Evolutionary conservation across 1,140 invertebrate genomes (phyloP), one percentile per base, ranked within the genome.

Genomic region (Zaprionus lachaisei): DNA sequence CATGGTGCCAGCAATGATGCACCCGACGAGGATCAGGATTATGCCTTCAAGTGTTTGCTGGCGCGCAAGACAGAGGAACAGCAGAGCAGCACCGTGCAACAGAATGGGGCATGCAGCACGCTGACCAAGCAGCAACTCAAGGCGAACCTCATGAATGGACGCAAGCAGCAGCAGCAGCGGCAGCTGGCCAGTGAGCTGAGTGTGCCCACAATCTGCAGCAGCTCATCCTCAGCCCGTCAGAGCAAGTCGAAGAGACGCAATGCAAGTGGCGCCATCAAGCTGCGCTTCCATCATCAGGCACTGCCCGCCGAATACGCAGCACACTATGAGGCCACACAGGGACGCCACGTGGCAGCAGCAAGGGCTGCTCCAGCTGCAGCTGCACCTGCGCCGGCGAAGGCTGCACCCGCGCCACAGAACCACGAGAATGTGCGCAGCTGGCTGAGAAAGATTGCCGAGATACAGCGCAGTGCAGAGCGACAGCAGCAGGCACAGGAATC

Each of bases 231-330:
- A 95, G 95, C 92, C 95, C 28, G 49, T 17, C 77, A 62, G 17
- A 58, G 17, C 31, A 72, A 74, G 22, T 56, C 75, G 7, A 77
- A 80, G 49, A 84, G 76, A 17, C 83, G 83, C 15, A 51, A 12
- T 7, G 41, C 51, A 1, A 28, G 61, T 12, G 84, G 85, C 72
- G 93, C 96, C 75, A 96, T 96, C 94, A 97, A 97, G 86, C 93
- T 97, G 9, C 96, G 97, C 81, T 97, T 97, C 81, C 96, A 97
- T 79, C 96, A 97, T 80, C 96, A 97, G 90, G 96, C 96, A 0
- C 90, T 97, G 47, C 96, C 96, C 0, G 95, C 96, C 2, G 96
- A 96, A 80, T 97, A 97, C 79, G 93, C 96, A 37, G 96, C 96
- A 81, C 96, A 97, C 82, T 97, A 96, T 93, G 96, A 96, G 89